Percentiles rank a stretch among this genome's conserved stretches.
Conservation (phyloP, 2,797 vertebrate species). For the Nasua narica region DNA sequence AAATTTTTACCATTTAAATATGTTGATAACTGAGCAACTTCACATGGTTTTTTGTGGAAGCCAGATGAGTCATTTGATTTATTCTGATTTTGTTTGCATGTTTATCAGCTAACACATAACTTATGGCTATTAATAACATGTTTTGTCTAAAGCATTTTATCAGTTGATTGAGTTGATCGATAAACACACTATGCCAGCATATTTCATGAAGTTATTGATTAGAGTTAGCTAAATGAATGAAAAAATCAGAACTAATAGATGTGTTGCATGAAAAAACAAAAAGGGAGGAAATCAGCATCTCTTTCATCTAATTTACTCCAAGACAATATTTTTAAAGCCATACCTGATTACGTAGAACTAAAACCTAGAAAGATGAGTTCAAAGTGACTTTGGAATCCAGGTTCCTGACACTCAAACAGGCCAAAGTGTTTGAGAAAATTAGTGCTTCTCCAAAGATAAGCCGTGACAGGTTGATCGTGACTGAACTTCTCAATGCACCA, state of each 20-base stretch:
- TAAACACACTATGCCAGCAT: background rate
- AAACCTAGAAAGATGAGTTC: background rate
- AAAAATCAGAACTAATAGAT: slow-evolving; percentile 16
- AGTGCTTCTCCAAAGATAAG: background rate
- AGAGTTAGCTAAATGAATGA: background rate
- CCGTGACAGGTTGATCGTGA: background rate
- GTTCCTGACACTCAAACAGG: background rate
- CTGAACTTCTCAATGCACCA: slow-evolving; percentile 22
- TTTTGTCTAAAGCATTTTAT: background rate
- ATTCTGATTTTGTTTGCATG: slow-evolving; percentile 28
- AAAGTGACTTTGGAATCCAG: background rate
- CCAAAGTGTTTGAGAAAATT: background rate
- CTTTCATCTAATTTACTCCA: background rate
- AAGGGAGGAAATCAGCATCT: background rate
- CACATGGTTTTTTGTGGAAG: slow-evolving; percentile 16
- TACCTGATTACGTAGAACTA: slow-evolving; percentile 18
- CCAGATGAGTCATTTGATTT: slow-evolving; percentile 8
- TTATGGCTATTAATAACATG: background rate
- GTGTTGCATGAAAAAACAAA: background rate
- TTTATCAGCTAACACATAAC: background rate
- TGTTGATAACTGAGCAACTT: slow-evolving; percentile 3
- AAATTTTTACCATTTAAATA: slow-evolving; percentile 39
- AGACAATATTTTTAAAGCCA: slow-evolving; percentile 25
- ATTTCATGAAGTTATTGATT: slow-evolving; percentile 17
- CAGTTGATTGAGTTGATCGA: background rate